Percentiles rank a stretch among this genome's conserved stretches.
Evolutionary conservation across 1,140 invertebrate genomes (phyloP).

Genomic region (Heliconius hewitsoni): DNA sequence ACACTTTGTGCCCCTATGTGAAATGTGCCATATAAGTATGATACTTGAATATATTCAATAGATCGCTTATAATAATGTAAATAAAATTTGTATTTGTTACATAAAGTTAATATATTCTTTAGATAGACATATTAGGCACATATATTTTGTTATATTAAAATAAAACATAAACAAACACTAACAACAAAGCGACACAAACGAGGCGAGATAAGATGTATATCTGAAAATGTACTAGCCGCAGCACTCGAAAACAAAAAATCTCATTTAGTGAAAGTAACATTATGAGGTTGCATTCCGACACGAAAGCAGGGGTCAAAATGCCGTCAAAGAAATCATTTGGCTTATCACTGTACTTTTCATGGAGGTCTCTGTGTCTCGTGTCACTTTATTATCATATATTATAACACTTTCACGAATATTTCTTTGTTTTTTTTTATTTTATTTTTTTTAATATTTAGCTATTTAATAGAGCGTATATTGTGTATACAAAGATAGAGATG

Average conservation of each 20-base stretch:
- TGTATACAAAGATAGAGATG: background rate
- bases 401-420: conserved; percentile 3
- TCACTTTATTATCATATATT: conserved; percentile 13
- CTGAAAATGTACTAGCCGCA: conserved; percentile 1
- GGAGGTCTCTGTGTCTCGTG: conserved; percentile 7
- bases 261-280: conserved; percentile 46
- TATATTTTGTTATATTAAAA: no score
- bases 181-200: background rate
- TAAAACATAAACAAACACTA: no score
- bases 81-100: no score
- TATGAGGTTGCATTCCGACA: conserved; percentile 47
- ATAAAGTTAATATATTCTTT: no score
- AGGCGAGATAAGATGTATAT: conserved; percentile 1
- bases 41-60: no score
- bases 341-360: conserved; percentile 26
- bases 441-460: background rate
- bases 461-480: background rate
- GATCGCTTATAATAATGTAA: no score
- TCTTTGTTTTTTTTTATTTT: background rate
- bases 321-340: conserved; percentile 31
- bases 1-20: no score
- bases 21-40: no score
- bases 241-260: conserved; percentile 24
- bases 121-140: no score
- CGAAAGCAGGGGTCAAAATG: conserved; percentile 41